These are phyloP conservation scores for Chaenogobius annularis DNA, from an alignment of 2,113 vertebrate genomes.

Conservation along the genomic window DNA sequence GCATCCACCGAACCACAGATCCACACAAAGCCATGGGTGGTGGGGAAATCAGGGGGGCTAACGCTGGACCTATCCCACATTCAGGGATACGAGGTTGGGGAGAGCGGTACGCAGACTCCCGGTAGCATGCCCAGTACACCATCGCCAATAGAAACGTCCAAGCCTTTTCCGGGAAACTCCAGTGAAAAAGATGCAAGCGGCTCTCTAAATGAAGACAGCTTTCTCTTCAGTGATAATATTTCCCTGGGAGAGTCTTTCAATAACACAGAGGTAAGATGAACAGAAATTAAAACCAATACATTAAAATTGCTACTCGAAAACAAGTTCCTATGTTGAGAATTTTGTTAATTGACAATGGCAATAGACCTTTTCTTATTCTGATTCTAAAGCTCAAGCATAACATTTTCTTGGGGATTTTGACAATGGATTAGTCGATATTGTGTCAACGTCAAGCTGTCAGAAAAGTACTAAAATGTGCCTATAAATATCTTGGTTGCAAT, in stretches of 20 bases:
- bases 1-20: slow-evolving; percentile 69
- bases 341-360: no score
- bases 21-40: slow-evolving; percentile 79
- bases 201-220: slow-evolving; percentile 69
- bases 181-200: slow-evolving; percentile 77
- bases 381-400: no score
- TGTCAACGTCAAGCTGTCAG: no score
- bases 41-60: slow-evolving; percentile 79
- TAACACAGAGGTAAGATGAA: slow-evolving; percentile 82
- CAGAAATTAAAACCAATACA: neutral
- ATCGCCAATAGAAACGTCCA: slow-evolving; percentile 85
- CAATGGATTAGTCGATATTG: no score
- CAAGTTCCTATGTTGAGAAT: no score
- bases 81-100: slow-evolving; percentile 80
- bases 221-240: slow-evolving; percentile 81
- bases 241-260: slow-evolving; percentile 83
- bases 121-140: slow-evolving; percentile 91
- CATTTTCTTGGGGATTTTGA: no score
- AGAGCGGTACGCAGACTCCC: slow-evolving; percentile 83
- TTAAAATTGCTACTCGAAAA: no score
- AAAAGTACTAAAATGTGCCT: no score
- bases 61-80: slow-evolving; percentile 87
- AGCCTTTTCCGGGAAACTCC: slow-evolving; percentile 79
- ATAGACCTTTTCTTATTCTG: no score
- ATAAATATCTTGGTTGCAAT: no score